These are phyloP conservation scores for Epicampocera succincta DNA, from an alignment of 2,888 invertebrate species.

Conservation along the genomic window DNA sequence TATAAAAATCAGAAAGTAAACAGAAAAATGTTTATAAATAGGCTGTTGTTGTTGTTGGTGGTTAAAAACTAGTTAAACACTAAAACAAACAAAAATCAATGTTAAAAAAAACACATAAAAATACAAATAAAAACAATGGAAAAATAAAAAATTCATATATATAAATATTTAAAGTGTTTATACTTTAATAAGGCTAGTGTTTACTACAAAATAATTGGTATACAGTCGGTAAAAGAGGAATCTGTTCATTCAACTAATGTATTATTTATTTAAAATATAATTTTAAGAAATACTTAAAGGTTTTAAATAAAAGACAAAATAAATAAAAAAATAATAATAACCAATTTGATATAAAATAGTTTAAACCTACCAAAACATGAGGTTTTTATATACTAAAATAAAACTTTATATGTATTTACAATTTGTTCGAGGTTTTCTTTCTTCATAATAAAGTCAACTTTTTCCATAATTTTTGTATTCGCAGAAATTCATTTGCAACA, in stretches of 20 bases:
- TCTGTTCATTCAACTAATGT: slow-evolving; percentile 50
- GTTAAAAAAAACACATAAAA: slow-evolving; percentile 18
- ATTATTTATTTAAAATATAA: slow-evolving; percentile 20
- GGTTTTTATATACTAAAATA: slow-evolving; percentile 17
- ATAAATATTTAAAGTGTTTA: slow-evolving; percentile 5
- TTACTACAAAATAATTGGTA: slow-evolving; percentile 61
- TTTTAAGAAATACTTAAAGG: slow-evolving; percentile 61
- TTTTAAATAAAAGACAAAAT: slow-evolving; percentile 25
- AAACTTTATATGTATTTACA: no score
- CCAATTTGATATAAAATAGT: slow-evolving; percentile 31
- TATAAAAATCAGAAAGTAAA: slow-evolving; percentile 27
- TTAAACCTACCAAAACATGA: slow-evolving; percentile 50
- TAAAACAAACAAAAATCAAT: slow-evolving; percentile 56
- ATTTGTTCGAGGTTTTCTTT: no score
- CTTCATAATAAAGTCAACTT: no score
- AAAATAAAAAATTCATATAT: slow-evolving; percentile 5
- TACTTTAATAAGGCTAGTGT: slow-evolving; percentile 27
- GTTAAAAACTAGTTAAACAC: slow-evolving; percentile 47
- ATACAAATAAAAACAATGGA: slow-evolving; percentile 59
- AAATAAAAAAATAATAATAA: slow-evolving; percentile 16
- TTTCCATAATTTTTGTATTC: no score
- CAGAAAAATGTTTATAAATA: slow-evolving; percentile 48
- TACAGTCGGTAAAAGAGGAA: slow-evolving; percentile 62
- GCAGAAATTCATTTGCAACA: no score
- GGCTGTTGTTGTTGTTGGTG: background rate